Evolutionary conservation across 2,113 vertebrate genomes (phyloP), one percentile per base, ranked within the genome.

Genomic region (Tragelaphus buxtoni): DNA sequence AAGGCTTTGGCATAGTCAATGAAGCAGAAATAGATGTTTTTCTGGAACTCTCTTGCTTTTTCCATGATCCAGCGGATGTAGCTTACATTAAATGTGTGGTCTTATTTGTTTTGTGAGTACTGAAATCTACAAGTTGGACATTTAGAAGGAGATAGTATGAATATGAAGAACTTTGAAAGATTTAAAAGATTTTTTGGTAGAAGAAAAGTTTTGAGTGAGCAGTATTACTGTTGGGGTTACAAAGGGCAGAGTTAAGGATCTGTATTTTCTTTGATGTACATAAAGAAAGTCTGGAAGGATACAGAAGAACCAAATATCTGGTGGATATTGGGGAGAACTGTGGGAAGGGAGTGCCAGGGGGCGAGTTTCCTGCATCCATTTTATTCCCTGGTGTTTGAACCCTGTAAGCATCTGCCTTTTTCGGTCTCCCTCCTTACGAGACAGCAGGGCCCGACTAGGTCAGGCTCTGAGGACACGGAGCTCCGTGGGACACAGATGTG

Each of bases 281-380:
- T 26, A 35, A n/a, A 49, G 26, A 24, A n/a, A 24, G 16, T 55
- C 30, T 4, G n/a, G 42, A 13, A 18, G 24, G n/a, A 3, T 2
- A 3, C 2, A 6, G 32, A 3, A 69, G 47, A 12, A 16, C 20
- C 55, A 2, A 4, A 35, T 16, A 12, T 24, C 80, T 58, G 18
- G 28, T 3, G 0, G 18, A 5, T 1, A 2, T 32, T 11, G 49
- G 3, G 32, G 58, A 28, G 24, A 28, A 9, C 14, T 22, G 79
- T 10, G 18, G 55, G n/a, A 9, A 30, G 16, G 45, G 9, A 3
- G 1, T 72, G 45, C 35, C 10, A 11, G 9, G 12, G 2, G 2
- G 1, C 1, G 6, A 32, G n/a, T 4, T 53, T 22, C 1, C 10
- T 39, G 18, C 32, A 13, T 6, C 83, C 11, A 0, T 32, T 9